Percentiles rank a stretch among this genome's conserved stretches.
These are phyloP conservation scores for Ascidia mentula DNA, from an alignment of 23 tunicate genomes.

Conservation along the genomic window DNA sequence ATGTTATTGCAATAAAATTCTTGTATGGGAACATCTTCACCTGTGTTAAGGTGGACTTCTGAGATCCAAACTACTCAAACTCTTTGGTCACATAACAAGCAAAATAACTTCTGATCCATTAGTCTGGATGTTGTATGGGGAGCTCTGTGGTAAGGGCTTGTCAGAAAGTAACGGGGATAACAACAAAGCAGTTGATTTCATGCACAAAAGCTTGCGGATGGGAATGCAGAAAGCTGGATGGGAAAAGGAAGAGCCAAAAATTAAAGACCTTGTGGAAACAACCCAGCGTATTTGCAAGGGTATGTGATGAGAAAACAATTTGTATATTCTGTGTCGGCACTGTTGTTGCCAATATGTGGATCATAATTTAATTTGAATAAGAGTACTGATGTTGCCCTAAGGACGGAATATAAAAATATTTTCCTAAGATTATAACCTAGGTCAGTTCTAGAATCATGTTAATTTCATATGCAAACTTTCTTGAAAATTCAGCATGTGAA, in stretches of 20 bases:
- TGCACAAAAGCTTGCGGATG: conserved; percentile 57
- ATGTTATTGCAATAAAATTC: no score
- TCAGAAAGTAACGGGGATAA: conserved; percentile 32
- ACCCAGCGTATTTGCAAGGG: conserved; percentile 8
- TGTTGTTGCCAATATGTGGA: no score
- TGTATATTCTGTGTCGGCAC: no score
- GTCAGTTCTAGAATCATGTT: no score
- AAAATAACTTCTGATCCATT: conserved; percentile 34
- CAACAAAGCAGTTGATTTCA: conserved; percentile 44
- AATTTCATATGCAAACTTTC: no score
- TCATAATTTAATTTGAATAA: no score
- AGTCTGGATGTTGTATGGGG: conserved; percentile 65
- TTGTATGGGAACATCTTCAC: no score
- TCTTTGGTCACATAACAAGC: conserved; percentile 72
- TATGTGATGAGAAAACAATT: no score
- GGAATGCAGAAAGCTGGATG: conserved; percentile 51
- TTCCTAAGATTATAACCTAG: no score
- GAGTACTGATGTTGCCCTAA: no score
- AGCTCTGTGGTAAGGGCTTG: conserved; percentile 37
- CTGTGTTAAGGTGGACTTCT: conserved; percentile 29
- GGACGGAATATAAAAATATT: no score
- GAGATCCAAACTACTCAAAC: conserved; percentile 29
- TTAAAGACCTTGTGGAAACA: conserved; percentile 17
- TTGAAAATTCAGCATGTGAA: conserved; percentile 5
- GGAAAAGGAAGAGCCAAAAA: conserved; percentile 56